A percentile compares a stretch with the other conserved stretches of the same genome.
Evolutionary conservation across 1,140 invertebrate species (phyloP).

Genomic region (Macrobrachium nipponense): DNA sequence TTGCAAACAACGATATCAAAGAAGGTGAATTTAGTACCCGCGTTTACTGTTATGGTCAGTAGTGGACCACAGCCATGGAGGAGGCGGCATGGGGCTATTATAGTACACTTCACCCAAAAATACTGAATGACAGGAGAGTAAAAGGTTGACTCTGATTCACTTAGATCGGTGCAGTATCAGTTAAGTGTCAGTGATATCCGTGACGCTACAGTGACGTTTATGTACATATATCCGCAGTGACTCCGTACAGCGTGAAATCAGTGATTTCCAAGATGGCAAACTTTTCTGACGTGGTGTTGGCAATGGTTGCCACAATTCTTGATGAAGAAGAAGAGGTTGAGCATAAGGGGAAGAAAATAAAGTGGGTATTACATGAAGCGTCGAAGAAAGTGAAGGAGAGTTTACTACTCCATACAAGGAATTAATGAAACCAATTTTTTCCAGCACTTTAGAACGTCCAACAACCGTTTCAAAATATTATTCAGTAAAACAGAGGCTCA

Average conservation of each 20-base stretch:
- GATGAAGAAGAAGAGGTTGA: constrained; percentile 5
- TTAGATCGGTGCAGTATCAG: neutral
- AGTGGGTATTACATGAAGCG: neutral
- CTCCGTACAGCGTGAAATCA: neutral
- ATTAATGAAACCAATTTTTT: neutral
- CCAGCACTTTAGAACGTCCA: constrained; percentile 1
- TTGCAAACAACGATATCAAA: too few species aligned
- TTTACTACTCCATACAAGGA: neutral
- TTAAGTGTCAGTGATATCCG: neutral
- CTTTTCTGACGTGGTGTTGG: constrained; percentile 10
- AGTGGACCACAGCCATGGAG: too few species aligned
- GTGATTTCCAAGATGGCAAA: neutral
- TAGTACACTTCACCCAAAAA: too few species aligned
- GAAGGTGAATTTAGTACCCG: too few species aligned
- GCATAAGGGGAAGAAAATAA: neutral
- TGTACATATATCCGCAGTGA: too few species aligned
- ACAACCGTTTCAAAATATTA: constrained; percentile 23
- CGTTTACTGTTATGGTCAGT: too few species aligned
- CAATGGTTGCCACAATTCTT: too few species aligned
- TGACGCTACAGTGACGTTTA: too few species aligned
- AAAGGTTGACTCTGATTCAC: too few species aligned
- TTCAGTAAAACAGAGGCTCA: constrained; percentile 17
- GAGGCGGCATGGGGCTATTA: too few species aligned
- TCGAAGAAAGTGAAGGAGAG: neutral
- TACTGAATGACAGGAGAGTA: too few species aligned